Evolutionary conservation across 2,888 invertebrate species (phyloP).

Genomic region (Folsomia candida): DNA sequence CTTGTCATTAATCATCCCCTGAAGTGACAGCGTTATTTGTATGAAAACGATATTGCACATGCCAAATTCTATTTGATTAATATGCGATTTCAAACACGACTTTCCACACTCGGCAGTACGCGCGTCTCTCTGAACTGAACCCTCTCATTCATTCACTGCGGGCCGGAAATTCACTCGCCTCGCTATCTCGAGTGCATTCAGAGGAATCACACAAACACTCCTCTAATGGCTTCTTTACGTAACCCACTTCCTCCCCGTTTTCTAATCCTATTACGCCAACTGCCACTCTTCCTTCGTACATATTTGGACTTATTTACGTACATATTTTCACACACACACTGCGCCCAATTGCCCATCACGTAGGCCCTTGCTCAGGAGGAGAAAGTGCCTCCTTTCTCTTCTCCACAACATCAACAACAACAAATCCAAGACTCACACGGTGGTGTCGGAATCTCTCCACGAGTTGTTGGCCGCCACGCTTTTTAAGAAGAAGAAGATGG

Average conservation of each 20-base stretch:
- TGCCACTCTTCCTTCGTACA: background rate
- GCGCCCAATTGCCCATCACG: too few relatives aligned
- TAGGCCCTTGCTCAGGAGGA: too few relatives aligned
- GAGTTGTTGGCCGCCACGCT: too few relatives aligned
- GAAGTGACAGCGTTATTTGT: constrained; percentile 52
- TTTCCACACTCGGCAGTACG: background rate
- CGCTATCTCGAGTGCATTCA: constrained; percentile 11
- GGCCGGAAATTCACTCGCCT: constrained; percentile 14
- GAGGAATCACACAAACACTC: background rate
- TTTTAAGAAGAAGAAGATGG: too few relatives aligned
- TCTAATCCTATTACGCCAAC: background rate
- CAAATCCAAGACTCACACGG: too few relatives aligned
- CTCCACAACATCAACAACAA: too few relatives aligned
- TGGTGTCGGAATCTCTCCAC: too few relatives aligned
- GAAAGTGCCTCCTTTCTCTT: too few relatives aligned
- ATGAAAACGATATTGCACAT: constrained; percentile 52
- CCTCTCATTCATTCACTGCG: constrained; percentile 10
- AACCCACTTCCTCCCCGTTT: background rate
- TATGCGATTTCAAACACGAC: constrained; percentile 49
- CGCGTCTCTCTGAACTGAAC: too few relatives aligned
- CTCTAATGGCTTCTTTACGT: background rate
- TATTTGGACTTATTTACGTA: too few relatives aligned
- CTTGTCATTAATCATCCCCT: constrained; percentile 52
- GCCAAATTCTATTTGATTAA: constrained; percentile 52
- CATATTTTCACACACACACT: too few relatives aligned